phyloP scores from a whole-genome alignment of 2,888 invertebrate species.

The Lordiphosa andalusiaca region DNA sequence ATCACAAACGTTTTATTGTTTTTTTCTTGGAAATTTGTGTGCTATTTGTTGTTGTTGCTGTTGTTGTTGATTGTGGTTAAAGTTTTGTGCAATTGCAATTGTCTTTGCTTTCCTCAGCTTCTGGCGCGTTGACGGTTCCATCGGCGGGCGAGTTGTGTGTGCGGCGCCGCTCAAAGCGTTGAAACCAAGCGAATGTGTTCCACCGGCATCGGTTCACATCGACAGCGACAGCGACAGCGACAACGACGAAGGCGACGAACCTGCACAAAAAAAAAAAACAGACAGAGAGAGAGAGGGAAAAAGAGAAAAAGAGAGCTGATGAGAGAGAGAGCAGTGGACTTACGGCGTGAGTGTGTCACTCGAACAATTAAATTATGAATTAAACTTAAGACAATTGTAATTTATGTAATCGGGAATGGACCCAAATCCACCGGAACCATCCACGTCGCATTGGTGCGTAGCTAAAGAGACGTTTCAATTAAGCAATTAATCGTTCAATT shows the following conservation, averaged over 20 bases:
- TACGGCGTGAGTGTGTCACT: conserved; percentile 17
- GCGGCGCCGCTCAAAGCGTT: conserved; percentile 61
- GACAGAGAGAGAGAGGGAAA: conserved; percentile 10
- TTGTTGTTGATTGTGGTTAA: conserved; percentile 12
- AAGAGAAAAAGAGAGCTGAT: conserved; percentile 15
- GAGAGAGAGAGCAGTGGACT: conserved; percentile 10
- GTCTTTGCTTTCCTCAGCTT: conserved; percentile 28
- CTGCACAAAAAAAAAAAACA: conserved; percentile 32
- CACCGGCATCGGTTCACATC: conserved; percentile 68
- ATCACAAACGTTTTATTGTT: conserved; percentile 53
- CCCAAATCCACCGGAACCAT: too few species aligned
- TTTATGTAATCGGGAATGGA: conserved; percentile 50
- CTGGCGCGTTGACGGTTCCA: conserved; percentile 51
- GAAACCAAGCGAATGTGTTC: conserved; percentile 63
- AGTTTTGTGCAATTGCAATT: conserved; percentile 12
- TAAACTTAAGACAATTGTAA: conserved; percentile 67
- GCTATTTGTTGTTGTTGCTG: conserved; percentile 9
- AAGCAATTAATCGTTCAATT: too few species aligned
- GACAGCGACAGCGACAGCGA: conserved; percentile 34
- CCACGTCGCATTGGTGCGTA: too few species aligned
- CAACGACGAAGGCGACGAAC: conserved; percentile 19
- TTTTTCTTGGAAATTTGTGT: conserved; percentile 16
- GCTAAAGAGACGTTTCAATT: too few species aligned
- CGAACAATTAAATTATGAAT: conserved; percentile 68
- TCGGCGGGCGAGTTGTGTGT: conserved; percentile 53